A percentile compares a stretch with the other conserved stretches of the same genome.
These are phyloP conservation scores for Oasisia sp. DNA, from an alignment of 2,888 invertebrate genomes.

Conservation along the genomic window DNA sequence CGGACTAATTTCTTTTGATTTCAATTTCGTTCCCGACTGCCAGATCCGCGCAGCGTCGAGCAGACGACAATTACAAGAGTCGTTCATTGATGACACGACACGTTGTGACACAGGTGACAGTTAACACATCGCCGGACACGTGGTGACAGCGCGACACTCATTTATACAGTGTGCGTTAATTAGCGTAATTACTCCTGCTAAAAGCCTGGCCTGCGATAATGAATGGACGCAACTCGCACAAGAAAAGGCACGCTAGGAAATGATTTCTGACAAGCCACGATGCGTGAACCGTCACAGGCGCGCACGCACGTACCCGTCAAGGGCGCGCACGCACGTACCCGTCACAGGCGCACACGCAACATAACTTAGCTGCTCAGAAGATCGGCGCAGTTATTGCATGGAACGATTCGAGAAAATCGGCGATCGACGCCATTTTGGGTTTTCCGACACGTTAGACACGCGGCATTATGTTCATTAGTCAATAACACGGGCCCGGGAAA, in stretches of 20 bases:
- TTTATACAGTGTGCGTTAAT: constrained; percentile 5
- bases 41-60: background rate
- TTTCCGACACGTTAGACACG: background rate
- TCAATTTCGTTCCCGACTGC: background rate
- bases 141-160: background rate
- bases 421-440: background rate
- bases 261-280: background rate
- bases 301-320: background rate
- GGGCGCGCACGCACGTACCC: background rate
- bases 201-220: background rate
- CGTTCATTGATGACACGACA: constrained; percentile 3
- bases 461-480: background rate
- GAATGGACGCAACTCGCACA: background rate
- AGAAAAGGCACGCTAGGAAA: constrained; percentile 5
- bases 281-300: background rate
- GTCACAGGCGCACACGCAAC: background rate
- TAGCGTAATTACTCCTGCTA: constrained; percentile 3
- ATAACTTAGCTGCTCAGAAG: background rate
- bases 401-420: background rate
- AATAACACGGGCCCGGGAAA: background rate
- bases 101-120: constrained; percentile 6
- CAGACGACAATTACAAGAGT: constrained; percentile 1
- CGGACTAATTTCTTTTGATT: background rate
- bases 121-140: constrained; percentile 7
- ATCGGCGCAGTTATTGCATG: background rate